Evolutionary conservation across 2,888 invertebrate genomes (phyloP), one percentile per base, ranked within the genome.

Genomic region (Dioctria rufipes): DNA sequence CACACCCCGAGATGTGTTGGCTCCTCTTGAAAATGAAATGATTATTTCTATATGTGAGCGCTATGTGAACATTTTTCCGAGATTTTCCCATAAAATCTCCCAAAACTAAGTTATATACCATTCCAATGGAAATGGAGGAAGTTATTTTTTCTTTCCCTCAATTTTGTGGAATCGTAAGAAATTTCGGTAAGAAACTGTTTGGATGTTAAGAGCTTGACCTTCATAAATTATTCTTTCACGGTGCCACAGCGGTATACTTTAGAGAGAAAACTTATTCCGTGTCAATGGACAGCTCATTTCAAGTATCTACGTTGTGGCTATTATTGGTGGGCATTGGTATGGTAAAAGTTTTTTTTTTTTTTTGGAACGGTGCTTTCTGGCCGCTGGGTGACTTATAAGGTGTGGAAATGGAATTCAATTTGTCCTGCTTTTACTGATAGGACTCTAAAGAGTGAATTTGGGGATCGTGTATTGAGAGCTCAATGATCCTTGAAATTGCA

Each of bases 401-500:
- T 73, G 25, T 25, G 73, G 73, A 73, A 73, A 73, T 73, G 73
- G 73, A 58, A 73, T 73, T 58, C 73, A 73, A 73, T 73, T 73
- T 73, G 73, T 73, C 73, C 73, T 73, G 42, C 58, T 73, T 73
- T 73, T 60, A 73, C 42, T 58, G 69, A 69, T 69, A 69, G 25
- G 69, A 69, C 73, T 42, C 13, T 11, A 54, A 54, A 49, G 73
- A 73, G 43, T 40, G 58, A 73, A 37, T 73, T 66, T 73, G 54
- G 73, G 42, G 40, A 6, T 11, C 37, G 42, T 73, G 25, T 73
- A 60, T 54, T 42, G 73, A 42, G 42, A n/a, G 58, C 58, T 73
- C 73, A 73, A 60, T 73, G 73, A 73, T 73, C 58, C 73, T 60
- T 73, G 73, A 73, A 73, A 73, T 73, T 73, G 73, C 58, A 42